Evolutionary conservation across 2,888 invertebrate genomes (phyloP), one percentile per base, ranked within the genome.

Genomic region (Athalia rosae): DNA sequence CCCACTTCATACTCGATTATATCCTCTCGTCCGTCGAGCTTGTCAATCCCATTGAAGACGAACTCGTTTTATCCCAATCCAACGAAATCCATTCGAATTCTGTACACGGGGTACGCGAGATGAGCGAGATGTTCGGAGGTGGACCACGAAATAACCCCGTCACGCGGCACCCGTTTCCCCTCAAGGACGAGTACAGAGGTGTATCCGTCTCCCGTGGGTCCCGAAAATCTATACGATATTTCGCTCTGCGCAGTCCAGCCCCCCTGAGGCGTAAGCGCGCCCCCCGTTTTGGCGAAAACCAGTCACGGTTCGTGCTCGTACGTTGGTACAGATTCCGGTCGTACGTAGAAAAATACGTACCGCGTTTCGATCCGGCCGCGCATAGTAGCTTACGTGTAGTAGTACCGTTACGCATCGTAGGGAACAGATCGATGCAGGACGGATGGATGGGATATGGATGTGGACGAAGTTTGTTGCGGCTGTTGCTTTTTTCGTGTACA

Each of bases 281-380:
- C 58, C 71, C 71, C 71, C 59, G 47, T 71, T 71, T 69, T 45
- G 58, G 58, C 43, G 15, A 45, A 67, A 71, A 71, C 71, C 71
- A 71, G 71, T 71, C 58, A 8, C 45, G 9, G 67, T 41, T 4
- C 13, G 15, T 11, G 3, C 28, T 62, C 13, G 58, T 56, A 43
- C 48, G 28, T 45, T 71, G 58, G 71, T 71, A 58, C 45, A 13
- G 15, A 13, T 43, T 71, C 28, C 15, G 4, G 13, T 58, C 58
- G 58, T 13, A 15, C 8, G 59, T 15, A 59, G n/a, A 53, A 53
- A 15, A 61, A 61, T 28, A 1, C n/a, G 59, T 6, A 61, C 3
- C 61, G 58, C 5, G 28, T 28, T 28, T 28, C 28, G 28, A 28
- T 28, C 28, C 28, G 28, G 2, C 1, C 28, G 28, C 28, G 28